These are phyloP conservation scores for Eilema depressum DNA, from an alignment of 2,888 invertebrate species.

Conservation along the genomic window DNA sequence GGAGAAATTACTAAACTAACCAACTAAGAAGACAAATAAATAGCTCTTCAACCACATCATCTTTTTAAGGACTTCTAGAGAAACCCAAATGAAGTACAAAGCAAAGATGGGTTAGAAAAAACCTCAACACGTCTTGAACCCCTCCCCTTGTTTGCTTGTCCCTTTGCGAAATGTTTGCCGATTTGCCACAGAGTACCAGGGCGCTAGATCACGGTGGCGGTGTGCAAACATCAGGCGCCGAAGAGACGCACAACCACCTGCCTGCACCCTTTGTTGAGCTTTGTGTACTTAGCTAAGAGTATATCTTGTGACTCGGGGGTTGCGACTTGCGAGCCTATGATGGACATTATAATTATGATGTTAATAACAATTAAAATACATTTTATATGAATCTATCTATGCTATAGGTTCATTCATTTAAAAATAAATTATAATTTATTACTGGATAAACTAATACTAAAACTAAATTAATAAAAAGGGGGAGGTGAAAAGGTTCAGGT, in stretches of 20 bases:
- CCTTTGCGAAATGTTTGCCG: conserved; percentile 62
- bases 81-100: background rate
- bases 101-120: background rate
- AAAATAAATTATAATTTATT: too few relatives aligned
- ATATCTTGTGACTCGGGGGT: conserved; percentile 23
- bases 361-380: background rate
- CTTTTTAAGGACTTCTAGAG: background rate
- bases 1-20: background rate
- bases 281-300: conserved; percentile 30
- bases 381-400: background rate
- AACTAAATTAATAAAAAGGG: too few relatives aligned
- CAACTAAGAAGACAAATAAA: background rate
- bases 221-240: conserved; percentile 78
- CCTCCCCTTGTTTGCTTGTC: conserved; percentile 7
- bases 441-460: too few relatives aligned
- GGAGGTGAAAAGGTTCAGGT: too few relatives aligned
- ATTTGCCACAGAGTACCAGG: conserved; percentile 69
- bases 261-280: conserved; percentile 39
- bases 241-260: conserved; percentile 70
- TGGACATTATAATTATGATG: background rate
- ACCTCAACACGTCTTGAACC: conserved; percentile 12
- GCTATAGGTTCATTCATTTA: too few relatives aligned
- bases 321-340: background rate
- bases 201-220: conserved; percentile 58
- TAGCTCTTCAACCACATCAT: background rate